Percentiles rank a stretch among this genome's conserved stretches.
phyloP scores from a whole-genome alignment of 2,888 invertebrate genomes.

The Drosophila limbata region DNA sequence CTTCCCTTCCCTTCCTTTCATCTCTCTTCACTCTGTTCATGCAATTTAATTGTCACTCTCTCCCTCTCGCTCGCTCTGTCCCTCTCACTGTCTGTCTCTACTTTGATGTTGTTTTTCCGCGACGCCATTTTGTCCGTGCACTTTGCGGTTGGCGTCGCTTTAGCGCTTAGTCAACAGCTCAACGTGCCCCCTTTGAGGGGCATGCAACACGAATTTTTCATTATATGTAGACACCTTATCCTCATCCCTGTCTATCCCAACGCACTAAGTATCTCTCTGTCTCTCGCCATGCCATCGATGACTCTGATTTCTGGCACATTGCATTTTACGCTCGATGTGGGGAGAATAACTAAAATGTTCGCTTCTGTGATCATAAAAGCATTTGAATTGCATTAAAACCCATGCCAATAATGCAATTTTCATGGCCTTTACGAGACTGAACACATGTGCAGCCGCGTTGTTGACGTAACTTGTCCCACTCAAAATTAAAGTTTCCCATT shows the following conservation, averaged over 20 bases:
- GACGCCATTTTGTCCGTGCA: conserved; percentile 59
- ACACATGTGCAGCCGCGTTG: conserved; percentile 14
- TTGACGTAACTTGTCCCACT: conserved; percentile 7
- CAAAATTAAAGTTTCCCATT: conserved; percentile 29
- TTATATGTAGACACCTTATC: conserved; percentile 32
- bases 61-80: neutral
- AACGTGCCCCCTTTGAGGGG: conserved; percentile 13
- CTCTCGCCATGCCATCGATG: conserved; percentile 1
- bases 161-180: conserved; percentile 41
- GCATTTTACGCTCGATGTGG: conserved; percentile 28
- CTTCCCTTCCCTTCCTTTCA: neutral
- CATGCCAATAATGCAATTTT: conserved; percentile 62
- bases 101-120: conserved; percentile 15
- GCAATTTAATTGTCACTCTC: conserved; percentile 69
- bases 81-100: conserved; percentile 15
- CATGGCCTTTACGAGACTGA: conserved; percentile 44
- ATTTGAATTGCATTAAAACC: conserved; percentile 66
- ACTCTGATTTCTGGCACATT: conserved; percentile 40
- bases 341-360: conserved; percentile 16
- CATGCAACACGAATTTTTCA: conserved; percentile 49
- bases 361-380: conserved; percentile 48
- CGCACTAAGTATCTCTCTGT: neutral
- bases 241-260: conserved; percentile 1
- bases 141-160: conserved; percentile 48
- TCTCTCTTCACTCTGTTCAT: conserved; percentile 12